Base-by-base conservation (phyloP, 2,888 invertebrate species). In the Meganola albula region DNA sequence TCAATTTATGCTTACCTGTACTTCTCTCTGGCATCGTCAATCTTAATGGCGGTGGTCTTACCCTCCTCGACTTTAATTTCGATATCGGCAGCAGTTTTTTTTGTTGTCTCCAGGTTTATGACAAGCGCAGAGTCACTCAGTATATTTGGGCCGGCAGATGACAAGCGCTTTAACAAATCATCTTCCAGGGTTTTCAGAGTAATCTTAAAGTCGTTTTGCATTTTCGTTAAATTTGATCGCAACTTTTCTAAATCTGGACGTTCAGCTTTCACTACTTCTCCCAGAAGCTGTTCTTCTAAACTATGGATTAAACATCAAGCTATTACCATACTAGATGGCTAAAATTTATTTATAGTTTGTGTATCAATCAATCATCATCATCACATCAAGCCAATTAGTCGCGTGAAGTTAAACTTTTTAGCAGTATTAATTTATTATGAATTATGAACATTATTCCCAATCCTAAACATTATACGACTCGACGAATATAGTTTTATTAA, bases 121-220 rank as follows among this genome's bases (percentile, higher is more conserved):
- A 98, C 98, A 1, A 98, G 86, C 0, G 93, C 93, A 0, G 94
- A 92, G 72, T 98, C 97, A 32, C 94, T 95, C 10, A 98, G 79
- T 40, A 98, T 96, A 65, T 98, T 93, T 1, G 96, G 96, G 3
- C 96, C 95, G 2, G 97, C 97, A 2, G 96, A 92, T 0, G 97
- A 94, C 40, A 98, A 73, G 28, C 96, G 89, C 41, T 93, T 92
- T 25, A 98, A 77, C 9, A 98, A 83, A 65, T 96, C 95, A 62
- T 98, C 97, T 85, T 98, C 98, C n/a, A 97, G 87, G 26, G 88
- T 88, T 69, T 97, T 98, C 10, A 98, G 79, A 0, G 93, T 94
- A 36, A 98, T 97, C 79, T 97, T 98, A 67, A 97, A 97, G 63
- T 94, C 93, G 60, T 98, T 98, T 65, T 97, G 97, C 64, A 96